A percentile compares a stretch with the other conserved stretches of the same genome.
phyloP scores from a whole-genome alignment of 2,888 invertebrate species.

The Tuberolachnus salignus region DNA sequence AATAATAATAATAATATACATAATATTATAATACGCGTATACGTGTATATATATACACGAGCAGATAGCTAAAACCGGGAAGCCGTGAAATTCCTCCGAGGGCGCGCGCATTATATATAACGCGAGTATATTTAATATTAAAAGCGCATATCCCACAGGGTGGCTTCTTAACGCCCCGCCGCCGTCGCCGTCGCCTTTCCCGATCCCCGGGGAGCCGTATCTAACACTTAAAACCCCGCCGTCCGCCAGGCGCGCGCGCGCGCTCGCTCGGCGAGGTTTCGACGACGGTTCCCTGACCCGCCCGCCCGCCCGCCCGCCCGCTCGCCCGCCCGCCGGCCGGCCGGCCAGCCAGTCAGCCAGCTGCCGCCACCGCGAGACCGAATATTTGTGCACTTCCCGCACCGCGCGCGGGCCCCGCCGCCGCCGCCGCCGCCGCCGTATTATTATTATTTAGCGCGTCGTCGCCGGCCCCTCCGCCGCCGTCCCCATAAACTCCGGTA shows the following conservation, averaged over 20 bases:
- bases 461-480: neutral
- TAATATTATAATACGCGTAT: neutral
- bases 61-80: conserved; percentile 44
- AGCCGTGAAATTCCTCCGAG: conserved; percentile 54
- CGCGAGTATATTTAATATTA: conserved; percentile 47
- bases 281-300: no score
- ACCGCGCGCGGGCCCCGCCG: neutral
- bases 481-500: neutral
- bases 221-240: conserved; percentile 52
- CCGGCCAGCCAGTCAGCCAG: conserved; percentile 1
- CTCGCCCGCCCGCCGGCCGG: no score
- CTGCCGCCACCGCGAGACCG: conserved; percentile 21
- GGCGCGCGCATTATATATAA: conserved; percentile 33
- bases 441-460: no score
- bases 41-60: neutral
- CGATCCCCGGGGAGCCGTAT: conserved; percentile 51
- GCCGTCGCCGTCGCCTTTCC: conserved; percentile 17
- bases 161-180: conserved; percentile 50
- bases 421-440: neutral
- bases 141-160: conserved; percentile 54
- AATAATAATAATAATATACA: no score
- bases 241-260: neutral
- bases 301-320: conserved; percentile 3
- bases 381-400: conserved; percentile 37
- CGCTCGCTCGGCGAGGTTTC: no score